Conservation (phyloP, 2,797 vertebrate species). For the Meriones psammophilus region DNA sequence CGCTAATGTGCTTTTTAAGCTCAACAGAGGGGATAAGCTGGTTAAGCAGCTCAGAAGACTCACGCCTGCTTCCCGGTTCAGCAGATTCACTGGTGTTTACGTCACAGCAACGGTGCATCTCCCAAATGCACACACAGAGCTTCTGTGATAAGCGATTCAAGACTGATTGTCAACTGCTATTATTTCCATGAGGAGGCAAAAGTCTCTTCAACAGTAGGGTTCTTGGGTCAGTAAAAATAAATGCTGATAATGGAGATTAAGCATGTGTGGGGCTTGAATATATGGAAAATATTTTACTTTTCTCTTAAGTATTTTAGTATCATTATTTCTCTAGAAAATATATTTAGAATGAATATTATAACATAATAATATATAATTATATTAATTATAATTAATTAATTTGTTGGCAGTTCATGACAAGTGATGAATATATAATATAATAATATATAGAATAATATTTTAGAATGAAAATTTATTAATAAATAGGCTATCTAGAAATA, state of each 20-base stretch:
- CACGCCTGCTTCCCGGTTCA: constrained; percentile 74
- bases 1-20: constrained; percentile 73
- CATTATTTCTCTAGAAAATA: not conserved
- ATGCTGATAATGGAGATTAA: not conserved
- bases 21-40: constrained; percentile 83
- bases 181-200: constrained; percentile 69
- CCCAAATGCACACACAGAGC: constrained; percentile 71
- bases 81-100: constrained; percentile 71
- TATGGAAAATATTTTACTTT: not conserved
- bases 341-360: not conserved
- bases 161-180: not conserved
- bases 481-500: not conserved
- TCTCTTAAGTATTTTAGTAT: not conserved
- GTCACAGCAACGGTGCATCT: constrained; percentile 66
- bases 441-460: not conserved
- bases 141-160: constrained; percentile 69
- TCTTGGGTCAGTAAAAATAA: not conserved
- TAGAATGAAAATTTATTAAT: not conserved
- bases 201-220: not conserved
- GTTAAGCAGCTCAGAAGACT: constrained; percentile 78
- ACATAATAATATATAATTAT: too few relatives aligned
- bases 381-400: too few relatives aligned
- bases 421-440: too few relatives aligned
- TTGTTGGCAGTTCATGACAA: too few relatives aligned
- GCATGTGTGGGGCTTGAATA: too few relatives aligned